A percentile compares a stretch with the other conserved stretches of the same genome.
phyloP scores from a whole-genome alignment of 2,797 vertebrate species.

The Syndactyla subalaris region DNA sequence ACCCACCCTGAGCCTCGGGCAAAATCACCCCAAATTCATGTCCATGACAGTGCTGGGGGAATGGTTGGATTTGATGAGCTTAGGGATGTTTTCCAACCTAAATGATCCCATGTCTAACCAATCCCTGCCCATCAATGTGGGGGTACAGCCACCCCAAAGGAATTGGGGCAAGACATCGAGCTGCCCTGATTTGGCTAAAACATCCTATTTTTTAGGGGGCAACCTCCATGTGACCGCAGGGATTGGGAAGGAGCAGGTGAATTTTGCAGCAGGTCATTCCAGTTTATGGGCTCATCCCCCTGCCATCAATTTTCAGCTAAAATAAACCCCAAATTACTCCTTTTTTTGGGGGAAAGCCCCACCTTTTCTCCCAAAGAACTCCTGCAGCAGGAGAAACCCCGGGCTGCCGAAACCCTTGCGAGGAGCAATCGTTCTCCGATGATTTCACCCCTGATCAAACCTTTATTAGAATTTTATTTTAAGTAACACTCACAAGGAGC shows the following conservation, averaged over 20 bases:
- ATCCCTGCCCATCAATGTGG: rapidly evolving
- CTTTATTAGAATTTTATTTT: constrained; percentile 39
- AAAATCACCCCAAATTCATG: neutral
- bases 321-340: neutral
- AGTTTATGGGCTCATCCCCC: neutral
- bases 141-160: neutral
- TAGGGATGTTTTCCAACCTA: neutral
- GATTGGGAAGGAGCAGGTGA: rapidly evolving
- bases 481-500: constrained; percentile 27
- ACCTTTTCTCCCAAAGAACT: rapidly evolving
- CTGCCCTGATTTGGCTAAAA: neutral
- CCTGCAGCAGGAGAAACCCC: neutral
- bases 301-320: neutral
- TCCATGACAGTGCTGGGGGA: neutral
- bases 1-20: rapidly evolving
- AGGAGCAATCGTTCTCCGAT: neutral
- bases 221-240: rapidly evolving
- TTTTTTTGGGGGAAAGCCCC: neutral
- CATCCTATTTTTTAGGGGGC: rapidly evolving
- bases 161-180: rapidly evolving
- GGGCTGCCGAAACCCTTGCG: neutral
- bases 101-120: neutral
- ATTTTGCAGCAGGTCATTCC: neutral
- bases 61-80: rapidly evolving
- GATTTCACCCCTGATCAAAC: neutral